These are phyloP conservation scores for Drosophila parvula DNA, from an alignment of 1,140 invertebrate species.

Conservation along the genomic window DNA sequence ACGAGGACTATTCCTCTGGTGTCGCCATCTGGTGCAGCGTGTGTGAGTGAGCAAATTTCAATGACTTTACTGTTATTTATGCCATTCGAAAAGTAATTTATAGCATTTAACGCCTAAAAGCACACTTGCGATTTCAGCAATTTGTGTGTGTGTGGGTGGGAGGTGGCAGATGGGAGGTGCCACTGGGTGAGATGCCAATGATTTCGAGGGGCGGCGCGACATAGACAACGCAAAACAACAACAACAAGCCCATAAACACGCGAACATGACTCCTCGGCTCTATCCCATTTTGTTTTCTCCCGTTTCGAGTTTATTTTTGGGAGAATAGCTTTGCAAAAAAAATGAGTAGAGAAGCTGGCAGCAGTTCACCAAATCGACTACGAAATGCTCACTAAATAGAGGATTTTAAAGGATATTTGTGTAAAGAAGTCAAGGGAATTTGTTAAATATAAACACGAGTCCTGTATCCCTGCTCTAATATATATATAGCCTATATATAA, in stretches of 20 bases:
- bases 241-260: slow-evolving; percentile 66
- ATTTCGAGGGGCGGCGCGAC: slow-evolving; percentile 7
- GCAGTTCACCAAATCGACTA: background rate
- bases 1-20: slow-evolving; percentile 19
- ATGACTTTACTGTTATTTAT: slow-evolving; percentile 60
- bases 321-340: background rate
- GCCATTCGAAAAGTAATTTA: slow-evolving; percentile 73
- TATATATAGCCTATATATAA: no score
- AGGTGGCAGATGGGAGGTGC: background rate
- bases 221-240: background rate
- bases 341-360: background rate
- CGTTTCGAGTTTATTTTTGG: slow-evolving; percentile 62
- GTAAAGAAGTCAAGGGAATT: no score
- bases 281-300: background rate
- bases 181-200: slow-evolving; percentile 15
- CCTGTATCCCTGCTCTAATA: no score
- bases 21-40: slow-evolving; percentile 41
- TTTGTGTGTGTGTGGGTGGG: slow-evolving; percentile 30
- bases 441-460: no score
- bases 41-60: slow-evolving; percentile 33
- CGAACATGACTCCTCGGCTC: slow-evolving; percentile 41
- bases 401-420: no score
- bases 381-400: background rate
- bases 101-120: slow-evolving; percentile 73
- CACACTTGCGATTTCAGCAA: slow-evolving; percentile 75